Conservation (phyloP, 2,797 vertebrate genomes). For the Xenops minutus region DNA sequence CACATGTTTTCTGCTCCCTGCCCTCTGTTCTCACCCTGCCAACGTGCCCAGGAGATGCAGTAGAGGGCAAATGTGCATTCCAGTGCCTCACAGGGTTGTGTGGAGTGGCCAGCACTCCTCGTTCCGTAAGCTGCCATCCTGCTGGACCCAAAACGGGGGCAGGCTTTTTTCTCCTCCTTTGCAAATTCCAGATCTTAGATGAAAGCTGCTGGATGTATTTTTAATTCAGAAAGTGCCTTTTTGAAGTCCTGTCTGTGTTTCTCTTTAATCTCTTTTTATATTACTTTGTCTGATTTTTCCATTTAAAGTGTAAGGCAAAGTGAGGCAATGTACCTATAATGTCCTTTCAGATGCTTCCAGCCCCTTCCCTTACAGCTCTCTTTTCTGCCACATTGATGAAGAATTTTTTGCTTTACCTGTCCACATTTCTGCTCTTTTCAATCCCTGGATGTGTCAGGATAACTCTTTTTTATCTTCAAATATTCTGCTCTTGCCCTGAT, state of each 20-base stretch:
- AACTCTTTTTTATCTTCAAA: not conserved
- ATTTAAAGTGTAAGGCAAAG: not conserved
- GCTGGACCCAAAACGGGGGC: not conserved
- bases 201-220: not conserved
- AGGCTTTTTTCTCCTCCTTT: not conserved
- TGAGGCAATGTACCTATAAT: not conserved
- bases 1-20: not conserved
- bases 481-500: not conserved
- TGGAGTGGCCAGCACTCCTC: not conserved
- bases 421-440: not conserved
- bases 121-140: not conserved
- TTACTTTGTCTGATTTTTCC: conserved; percentile 22
- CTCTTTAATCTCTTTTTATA: conserved; percentile 12
- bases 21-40: not conserved
- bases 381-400: not conserved
- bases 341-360: not conserved
- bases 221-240: conserved; percentile 9
- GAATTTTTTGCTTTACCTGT: not conserved
- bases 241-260: not conserved
- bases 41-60: not conserved
- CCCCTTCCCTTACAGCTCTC: not conserved
- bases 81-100: not conserved
- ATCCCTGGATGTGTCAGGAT: not conserved
- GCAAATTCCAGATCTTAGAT: not conserved
- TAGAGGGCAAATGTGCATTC: not conserved